Percentiles rank a stretch among this genome's conserved stretches.
Evolutionary conservation across 2,797 vertebrate species (phyloP).

Genomic region (Amblyopsis hoosieri): DNA sequence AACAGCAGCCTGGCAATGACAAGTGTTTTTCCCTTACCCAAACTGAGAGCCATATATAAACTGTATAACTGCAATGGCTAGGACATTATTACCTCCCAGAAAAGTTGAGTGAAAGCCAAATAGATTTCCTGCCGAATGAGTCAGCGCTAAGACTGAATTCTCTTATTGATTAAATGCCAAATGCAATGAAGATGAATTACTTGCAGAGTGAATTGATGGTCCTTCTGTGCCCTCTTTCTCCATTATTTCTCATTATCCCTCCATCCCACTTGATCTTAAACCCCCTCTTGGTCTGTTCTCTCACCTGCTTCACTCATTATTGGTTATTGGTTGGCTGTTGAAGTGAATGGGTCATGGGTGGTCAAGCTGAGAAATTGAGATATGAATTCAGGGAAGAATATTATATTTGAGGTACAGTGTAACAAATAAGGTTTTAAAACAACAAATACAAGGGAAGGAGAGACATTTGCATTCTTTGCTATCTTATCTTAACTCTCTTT

Average conservation of each 20-base stretch:
- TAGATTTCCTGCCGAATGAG: constrained; percentile 71
- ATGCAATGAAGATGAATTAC: constrained; percentile 75
- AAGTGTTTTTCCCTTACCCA: constrained; percentile 8
- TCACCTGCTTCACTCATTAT: neutral
- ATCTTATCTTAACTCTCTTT: too few relatives aligned
- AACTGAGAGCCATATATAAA: constrained; percentile 3
- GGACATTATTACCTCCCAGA: constrained; percentile 52
- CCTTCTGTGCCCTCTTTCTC: constrained; percentile 54
- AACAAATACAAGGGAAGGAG: too few relatives aligned
- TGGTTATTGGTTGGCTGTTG: constrained; percentile 1
- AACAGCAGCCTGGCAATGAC: too few relatives aligned
- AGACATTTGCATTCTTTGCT: neutral
- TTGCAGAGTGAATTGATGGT: constrained; percentile 57
- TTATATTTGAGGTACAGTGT: neutral
- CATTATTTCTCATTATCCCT: constrained; percentile 66
- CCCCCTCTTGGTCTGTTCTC: constrained; percentile 28
- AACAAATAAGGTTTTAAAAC: neutral
- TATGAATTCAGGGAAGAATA: neutral
- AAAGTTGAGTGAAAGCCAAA: constrained; percentile 65
- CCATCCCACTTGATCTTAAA: constrained; percentile 42
- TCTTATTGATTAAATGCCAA: constrained; percentile 73
- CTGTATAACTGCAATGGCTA: constrained; percentile 31
- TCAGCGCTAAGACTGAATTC: constrained; percentile 65
- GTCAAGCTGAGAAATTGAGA: neutral
- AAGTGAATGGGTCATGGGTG: neutral